Evolutionary conservation across 2,797 vertebrate species (phyloP).

Genomic region (Semotilus atromaculatus): DNA sequence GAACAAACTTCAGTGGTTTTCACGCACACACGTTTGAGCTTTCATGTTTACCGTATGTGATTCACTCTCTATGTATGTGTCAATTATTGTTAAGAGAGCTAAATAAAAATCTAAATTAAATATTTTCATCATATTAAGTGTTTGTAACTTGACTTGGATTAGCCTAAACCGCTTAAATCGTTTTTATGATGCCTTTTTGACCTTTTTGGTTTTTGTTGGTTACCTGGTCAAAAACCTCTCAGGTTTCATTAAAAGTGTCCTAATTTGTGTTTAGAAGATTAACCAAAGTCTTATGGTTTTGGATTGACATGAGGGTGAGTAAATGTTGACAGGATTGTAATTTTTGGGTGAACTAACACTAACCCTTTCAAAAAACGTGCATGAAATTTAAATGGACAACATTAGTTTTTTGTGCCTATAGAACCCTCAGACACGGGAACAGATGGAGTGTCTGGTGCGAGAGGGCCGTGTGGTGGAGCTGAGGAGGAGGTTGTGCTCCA

Average conservation of each 20-base stretch:
- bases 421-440: conserved; percentile 86
- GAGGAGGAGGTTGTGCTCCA: conserved; percentile 81
- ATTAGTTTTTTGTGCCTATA: conserved; percentile 57
- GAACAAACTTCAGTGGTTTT: neutral
- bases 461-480: conserved; percentile 80
- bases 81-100: neutral
- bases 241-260: neutral
- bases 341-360: neutral
- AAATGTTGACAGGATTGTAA: neutral
- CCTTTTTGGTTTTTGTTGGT: neutral
- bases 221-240: neutral
- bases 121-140: neutral
- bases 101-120: neutral
- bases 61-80: neutral
- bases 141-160: neutral
- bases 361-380: neutral
- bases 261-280: neutral
- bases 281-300: neutral
- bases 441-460: conserved; percentile 83
- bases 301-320: neutral
- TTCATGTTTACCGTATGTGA: neutral
- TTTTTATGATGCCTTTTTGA: neutral
- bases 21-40: neutral
- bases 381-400: neutral
- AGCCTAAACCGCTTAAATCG: neutral